Conservation (phyloP, 2,888 invertebrate species). For the Zygothrica quintamaculata region DNA sequence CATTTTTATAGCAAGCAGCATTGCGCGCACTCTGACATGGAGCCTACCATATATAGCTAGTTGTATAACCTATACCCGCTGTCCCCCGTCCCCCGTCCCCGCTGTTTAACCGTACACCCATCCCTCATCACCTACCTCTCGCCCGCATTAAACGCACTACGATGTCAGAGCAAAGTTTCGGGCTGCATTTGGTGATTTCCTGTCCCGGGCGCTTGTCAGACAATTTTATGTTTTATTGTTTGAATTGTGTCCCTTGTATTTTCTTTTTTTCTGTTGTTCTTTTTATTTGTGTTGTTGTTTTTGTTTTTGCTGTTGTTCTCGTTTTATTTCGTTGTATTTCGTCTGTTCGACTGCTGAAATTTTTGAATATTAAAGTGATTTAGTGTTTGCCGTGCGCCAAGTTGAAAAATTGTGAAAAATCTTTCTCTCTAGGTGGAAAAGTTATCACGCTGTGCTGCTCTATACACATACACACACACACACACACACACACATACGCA, state of each 20-base stretch:
- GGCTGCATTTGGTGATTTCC: conserved; percentile 63
- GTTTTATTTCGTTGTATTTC: conserved; percentile 14
- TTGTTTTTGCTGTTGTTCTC: conserved; percentile 23
- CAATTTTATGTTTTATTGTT: conserved; percentile 73
- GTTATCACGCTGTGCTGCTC: too few relatives aligned
- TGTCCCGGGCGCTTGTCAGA: conserved; percentile 52
- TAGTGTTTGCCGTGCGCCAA: conserved; percentile 62
- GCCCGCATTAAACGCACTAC: conserved; percentile 52
- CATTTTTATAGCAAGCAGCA: conserved; percentile 68
- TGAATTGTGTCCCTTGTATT: conserved; percentile 39
- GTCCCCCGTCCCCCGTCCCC: neutral
- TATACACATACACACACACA: conserved; percentile 13
- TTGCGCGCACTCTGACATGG: conserved; percentile 37
- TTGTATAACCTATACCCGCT: neutral
- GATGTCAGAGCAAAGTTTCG: conserved; percentile 49
- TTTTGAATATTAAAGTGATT: conserved; percentile 79
- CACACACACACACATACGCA: conserved; percentile 8
- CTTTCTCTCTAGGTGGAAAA: conserved; percentile 53
- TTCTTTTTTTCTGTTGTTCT: too few relatives aligned
- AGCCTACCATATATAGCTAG: neutral
- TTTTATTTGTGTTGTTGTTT: too few relatives aligned
- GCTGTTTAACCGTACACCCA: too few relatives aligned
- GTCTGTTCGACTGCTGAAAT: conserved; percentile 51
- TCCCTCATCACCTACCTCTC: neutral
- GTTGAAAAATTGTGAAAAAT: conserved; percentile 79